These are phyloP conservation scores for Platichthys stellatus DNA, from an alignment of 2,113 vertebrate species.

Conservation along the genomic window DNA sequence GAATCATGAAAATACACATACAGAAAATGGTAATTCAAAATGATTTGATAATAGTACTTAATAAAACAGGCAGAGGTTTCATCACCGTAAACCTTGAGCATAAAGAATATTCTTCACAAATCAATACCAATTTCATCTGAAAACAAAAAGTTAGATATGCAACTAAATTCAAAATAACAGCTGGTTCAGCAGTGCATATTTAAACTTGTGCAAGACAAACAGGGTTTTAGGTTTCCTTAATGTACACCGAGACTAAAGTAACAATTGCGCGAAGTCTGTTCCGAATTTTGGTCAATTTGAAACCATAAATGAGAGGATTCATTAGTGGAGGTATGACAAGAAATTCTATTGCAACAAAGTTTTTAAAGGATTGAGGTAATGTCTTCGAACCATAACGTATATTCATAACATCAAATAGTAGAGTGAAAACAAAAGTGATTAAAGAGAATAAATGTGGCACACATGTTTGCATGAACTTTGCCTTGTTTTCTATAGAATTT, in stretches of 20 bases:
- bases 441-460: constrained; percentile 7
- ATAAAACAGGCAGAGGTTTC: no score
- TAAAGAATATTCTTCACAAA: no score
- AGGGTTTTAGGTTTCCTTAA: no score
- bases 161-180: no score
- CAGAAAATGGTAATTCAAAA: no score
- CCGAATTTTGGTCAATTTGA: background rate
- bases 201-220: no score
- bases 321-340: background rate
- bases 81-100: no score
- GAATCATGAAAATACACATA: no score
- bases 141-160: no score
- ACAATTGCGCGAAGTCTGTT: background rate
- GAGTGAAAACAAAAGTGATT: background rate
- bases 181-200: no score
- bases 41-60: no score
- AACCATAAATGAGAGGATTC: constrained; percentile 10
- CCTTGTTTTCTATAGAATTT: background rate
- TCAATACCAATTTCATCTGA: background rate
- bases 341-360: background rate
- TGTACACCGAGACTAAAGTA: no score
- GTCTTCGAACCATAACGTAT: background rate
- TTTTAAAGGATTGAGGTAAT: background rate
- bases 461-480: constrained; percentile 18
- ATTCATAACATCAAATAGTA: background rate